These are phyloP conservation scores for Lordiphosa mommai DNA, from an alignment of 1,140 invertebrate species.

Conservation along the genomic window DNA sequence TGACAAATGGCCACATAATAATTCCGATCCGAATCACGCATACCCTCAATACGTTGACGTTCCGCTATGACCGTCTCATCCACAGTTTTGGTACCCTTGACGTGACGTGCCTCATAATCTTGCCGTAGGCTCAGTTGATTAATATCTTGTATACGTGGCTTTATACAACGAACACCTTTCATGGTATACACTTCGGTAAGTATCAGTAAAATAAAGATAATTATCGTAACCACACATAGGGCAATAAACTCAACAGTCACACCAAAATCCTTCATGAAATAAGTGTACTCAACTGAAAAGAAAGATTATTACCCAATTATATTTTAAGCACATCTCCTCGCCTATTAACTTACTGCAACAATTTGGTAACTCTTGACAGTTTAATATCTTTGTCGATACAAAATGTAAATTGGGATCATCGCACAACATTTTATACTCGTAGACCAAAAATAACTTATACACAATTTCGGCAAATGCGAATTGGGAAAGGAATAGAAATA, in stretches of 20 bases:
- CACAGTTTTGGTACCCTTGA: neutral
- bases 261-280: neutral
- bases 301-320: no score
- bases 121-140: neutral
- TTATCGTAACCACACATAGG: neutral
- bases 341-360: constrained; percentile 55
- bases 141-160: neutral
- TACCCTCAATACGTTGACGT: neutral
- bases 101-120: neutral
- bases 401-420: constrained; percentile 22
- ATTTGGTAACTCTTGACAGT: constrained; percentile 22
- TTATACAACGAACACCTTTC: neutral
- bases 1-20: constrained; percentile 4
- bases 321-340: neutral
- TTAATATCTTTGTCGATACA: constrained; percentile 25
- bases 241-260: neutral
- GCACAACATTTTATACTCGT: constrained; percentile 19
- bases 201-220: neutral
- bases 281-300: constrained; percentile 5
- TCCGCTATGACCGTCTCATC: constrained; percentile 24
- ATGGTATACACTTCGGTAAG: neutral
- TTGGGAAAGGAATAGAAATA: neutral
- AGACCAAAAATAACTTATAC: constrained; percentile 28
- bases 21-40: constrained; percentile 7
- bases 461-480: constrained; percentile 22